A percentile compares a stretch with the other conserved stretches of the same genome.
phyloP scores from a whole-genome alignment of 2,888 invertebrate species.

The Heliconius charithonia region DNA sequence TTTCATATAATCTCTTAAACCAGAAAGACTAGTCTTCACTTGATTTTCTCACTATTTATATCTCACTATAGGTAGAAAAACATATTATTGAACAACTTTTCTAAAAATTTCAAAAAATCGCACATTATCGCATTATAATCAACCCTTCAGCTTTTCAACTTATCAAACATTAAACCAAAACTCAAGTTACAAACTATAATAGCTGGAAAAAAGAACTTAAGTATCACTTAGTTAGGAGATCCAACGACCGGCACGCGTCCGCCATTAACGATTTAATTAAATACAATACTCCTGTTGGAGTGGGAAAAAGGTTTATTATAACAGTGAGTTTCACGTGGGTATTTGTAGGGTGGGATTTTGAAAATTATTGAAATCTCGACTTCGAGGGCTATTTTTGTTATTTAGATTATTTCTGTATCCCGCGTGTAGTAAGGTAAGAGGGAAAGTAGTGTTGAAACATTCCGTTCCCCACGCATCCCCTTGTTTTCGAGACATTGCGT shows the following conservation, averaged over 20 bases:
- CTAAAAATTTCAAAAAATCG: background rate
- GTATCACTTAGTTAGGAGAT: conserved; percentile 47
- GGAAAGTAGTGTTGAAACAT: background rate
- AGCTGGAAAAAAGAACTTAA: conserved; percentile 43
- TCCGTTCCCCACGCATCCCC: background rate
- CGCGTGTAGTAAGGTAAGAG: background rate
- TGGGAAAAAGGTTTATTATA: conserved; percentile 28
- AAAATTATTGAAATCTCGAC: background rate
- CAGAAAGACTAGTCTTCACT: no score
- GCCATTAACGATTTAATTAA: conserved; percentile 68
- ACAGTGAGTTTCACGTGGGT: background rate
- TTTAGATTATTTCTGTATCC: background rate
- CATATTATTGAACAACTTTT: background rate
- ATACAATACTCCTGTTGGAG: conserved; percentile 63
- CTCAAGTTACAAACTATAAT: conserved; percentile 38
- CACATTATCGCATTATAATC: background rate
- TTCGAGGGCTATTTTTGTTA: background rate
- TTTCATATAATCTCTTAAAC: no score
- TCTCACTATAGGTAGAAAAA: no score
- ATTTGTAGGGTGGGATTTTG: background rate
- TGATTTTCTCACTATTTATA: background rate
- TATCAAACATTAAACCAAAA: conserved; percentile 42
- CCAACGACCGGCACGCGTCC: conserved; percentile 57
- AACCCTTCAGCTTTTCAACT: conserved; percentile 17
- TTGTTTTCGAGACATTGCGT: background rate